Evolutionary conservation across 2,888 invertebrate genomes (phyloP).

Genomic region (Xanthia togata): DNA sequence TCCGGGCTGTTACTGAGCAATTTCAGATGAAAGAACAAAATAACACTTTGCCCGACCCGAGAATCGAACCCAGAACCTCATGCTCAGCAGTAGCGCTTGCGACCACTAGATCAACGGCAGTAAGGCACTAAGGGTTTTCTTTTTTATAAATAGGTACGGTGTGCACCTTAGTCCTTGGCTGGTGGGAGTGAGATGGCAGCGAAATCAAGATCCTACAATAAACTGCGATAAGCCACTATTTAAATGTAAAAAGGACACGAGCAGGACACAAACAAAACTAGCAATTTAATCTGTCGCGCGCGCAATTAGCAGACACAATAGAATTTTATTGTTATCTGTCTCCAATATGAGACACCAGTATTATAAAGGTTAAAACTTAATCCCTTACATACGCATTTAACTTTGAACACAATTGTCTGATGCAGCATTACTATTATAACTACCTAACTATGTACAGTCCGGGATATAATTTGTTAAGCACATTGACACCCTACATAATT

Average conservation of each 20-base stretch:
- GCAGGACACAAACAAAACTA: constrained; percentile 2
- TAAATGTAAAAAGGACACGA: background rate
- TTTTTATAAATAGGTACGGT: background rate
- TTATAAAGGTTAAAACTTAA: too few species aligned
- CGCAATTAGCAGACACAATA: too few species aligned
- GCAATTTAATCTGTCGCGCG: too few species aligned
- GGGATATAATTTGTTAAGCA: background rate
- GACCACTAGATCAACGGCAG: too few species aligned
- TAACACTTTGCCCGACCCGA: too few species aligned
- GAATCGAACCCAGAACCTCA: too few species aligned
- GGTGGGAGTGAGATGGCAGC: background rate
- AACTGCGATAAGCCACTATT: background rate
- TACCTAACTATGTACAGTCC: background rate
- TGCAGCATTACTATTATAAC: background rate
- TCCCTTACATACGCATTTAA: background rate
- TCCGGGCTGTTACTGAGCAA: too few species aligned
- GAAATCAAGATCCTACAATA: background rate
- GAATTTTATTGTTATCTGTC: too few species aligned
- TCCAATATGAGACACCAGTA: too few species aligned
- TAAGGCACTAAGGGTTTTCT: background rate
- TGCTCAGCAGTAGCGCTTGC: too few species aligned
- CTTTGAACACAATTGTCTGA: background rate
- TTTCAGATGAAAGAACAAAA: too few species aligned
- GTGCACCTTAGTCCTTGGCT: background rate
- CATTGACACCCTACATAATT: background rate